Percentiles rank a stretch among this genome's conserved stretches.
Conservation (phyloP, 2,113 vertebrate species). For the Bubo bubo region DNA sequence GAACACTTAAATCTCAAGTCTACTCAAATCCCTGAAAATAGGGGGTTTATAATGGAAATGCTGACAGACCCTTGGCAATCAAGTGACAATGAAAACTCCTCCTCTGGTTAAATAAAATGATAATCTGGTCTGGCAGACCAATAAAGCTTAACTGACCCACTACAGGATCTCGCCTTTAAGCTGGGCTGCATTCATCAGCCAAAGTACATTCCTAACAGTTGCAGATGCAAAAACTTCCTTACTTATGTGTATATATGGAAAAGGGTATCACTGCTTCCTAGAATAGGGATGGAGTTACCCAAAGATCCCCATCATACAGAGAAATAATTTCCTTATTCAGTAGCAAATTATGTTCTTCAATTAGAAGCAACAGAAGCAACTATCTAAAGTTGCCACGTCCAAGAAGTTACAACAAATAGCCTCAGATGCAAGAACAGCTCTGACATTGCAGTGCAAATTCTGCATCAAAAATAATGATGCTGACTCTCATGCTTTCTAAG, state of each 20-base stretch:
- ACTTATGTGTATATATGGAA: not conserved
- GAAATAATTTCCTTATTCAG: not conserved
- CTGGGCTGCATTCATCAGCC: not conserved
- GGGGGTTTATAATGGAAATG: constrained; percentile 73
- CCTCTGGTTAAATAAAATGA: constrained; percentile 53
- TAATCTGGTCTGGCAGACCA: constrained; percentile 58
- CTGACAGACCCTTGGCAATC: constrained; percentile 68
- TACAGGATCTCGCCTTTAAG: not conserved
- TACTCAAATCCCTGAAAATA: constrained; percentile 74
- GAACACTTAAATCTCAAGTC: constrained; percentile 49
- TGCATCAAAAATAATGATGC: not conserved
- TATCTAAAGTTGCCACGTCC: not conserved
- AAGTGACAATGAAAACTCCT: constrained; percentile 57
- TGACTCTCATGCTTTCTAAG: not conserved
- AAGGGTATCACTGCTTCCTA: not conserved
- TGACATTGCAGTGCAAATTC: not conserved
- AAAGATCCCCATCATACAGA: not conserved
- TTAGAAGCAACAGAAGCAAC: not conserved
- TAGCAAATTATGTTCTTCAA: not conserved
- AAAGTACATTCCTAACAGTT: not conserved
- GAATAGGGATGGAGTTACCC: not conserved
- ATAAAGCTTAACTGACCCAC: constrained; percentile 19
- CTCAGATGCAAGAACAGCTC: not conserved
- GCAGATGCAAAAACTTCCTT: not conserved
- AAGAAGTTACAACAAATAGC: not conserved